Percentiles rank a stretch among this genome's conserved stretches.
Evolutionary conservation across 2,797 vertebrate genomes (phyloP).

Genomic region (Selene dorsalis): DNA sequence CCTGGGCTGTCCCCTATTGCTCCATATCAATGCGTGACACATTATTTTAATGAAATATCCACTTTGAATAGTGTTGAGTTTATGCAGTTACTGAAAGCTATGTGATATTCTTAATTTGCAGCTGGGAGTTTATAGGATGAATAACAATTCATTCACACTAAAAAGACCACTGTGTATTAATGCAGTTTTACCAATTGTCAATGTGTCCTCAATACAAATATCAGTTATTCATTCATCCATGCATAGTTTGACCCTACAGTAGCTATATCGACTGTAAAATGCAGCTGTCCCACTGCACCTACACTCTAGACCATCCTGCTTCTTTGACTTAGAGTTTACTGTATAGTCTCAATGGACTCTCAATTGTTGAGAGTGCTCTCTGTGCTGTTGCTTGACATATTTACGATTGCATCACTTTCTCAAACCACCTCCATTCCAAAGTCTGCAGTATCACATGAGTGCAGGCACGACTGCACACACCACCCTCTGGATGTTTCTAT

Average conservation of each 20-base stretch:
- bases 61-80: not conserved
- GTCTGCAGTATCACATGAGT: not conserved
- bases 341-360: slow-evolving; percentile 14
- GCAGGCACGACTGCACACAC: not conserved
- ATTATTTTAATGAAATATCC: slow-evolving; percentile 9
- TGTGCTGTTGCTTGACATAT: slow-evolving; percentile 38
- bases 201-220: slow-evolving; percentile 12
- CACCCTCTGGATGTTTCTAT: slow-evolving; percentile 24
- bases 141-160: not conserved
- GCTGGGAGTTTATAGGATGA: slow-evolving; percentile 1
- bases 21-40: slow-evolving; percentile 1
- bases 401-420: slow-evolving; percentile 44
- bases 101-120: not conserved
- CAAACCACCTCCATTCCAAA: slow-evolving; percentile 4
- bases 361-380: slow-evolving; percentile 48
- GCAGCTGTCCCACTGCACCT: slow-evolving; percentile 16
- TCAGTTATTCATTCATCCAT: slow-evolving; percentile 11
- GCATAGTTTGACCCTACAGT: not conserved
- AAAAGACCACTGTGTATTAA: not conserved
- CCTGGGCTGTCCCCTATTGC: slow-evolving; percentile 28
- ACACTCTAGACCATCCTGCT: not conserved
- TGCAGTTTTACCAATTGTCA: slow-evolving; percentile 12
- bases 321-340: slow-evolving; percentile 10
- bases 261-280: slow-evolving; percentile 69
- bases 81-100: slow-evolving; percentile 10